Percentiles rank a stretch among this genome's conserved stretches.
phyloP scores from a whole-genome alignment of 2,888 invertebrate species.

The Orthosia cruda region DNA sequence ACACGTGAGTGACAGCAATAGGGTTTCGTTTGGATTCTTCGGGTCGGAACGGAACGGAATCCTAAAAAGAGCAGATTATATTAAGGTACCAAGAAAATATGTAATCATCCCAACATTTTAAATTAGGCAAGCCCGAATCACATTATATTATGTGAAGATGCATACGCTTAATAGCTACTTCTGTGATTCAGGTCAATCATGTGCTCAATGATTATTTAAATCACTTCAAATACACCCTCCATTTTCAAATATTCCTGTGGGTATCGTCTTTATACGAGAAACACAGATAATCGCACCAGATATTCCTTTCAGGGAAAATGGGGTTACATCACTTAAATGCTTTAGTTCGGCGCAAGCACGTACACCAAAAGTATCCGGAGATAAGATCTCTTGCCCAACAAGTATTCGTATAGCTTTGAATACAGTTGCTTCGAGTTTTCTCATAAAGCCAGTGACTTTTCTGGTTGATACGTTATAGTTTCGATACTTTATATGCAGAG shows the following conservation, averaged over 20 bases:
- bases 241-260: neutral
- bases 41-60: no score
- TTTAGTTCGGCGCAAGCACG: constrained; percentile 41
- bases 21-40: no score
- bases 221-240: neutral
- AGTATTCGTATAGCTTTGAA: constrained; percentile 55
- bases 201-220: neutral
- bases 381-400: constrained; percentile 59
- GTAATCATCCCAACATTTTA: no score
- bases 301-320: constrained; percentile 32
- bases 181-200: no score
- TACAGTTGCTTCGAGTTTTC: constrained; percentile 61
- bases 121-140: no score
- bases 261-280: neutral
- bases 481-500: constrained; percentile 31
- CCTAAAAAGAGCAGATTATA: no score
- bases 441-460: constrained; percentile 61
- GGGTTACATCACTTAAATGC: constrained; percentile 36
- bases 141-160: no score
- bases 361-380: constrained; percentile 49
- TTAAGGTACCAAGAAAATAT: no score
- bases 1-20: no score
- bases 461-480: constrained; percentile 49
- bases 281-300: constrained; percentile 15
- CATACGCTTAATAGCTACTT: no score